Evolutionary conservation across 2,797 vertebrate species (phyloP).

Genomic region (Coendou prehensilis): DNA sequence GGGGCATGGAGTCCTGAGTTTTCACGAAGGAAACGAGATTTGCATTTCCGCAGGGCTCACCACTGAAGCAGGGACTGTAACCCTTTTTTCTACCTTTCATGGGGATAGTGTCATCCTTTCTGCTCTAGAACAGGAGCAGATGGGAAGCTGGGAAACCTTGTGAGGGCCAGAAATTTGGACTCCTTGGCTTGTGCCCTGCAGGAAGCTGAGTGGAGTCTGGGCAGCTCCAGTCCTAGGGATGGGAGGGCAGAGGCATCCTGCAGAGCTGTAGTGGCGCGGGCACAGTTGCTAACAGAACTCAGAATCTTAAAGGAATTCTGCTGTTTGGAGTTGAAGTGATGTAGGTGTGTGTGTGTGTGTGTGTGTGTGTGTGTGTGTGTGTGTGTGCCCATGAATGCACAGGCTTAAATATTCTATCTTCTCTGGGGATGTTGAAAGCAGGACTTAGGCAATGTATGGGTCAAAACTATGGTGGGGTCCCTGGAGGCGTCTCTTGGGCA

Average conservation of each 20-base stretch:
- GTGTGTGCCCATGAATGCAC: fast-evolving
- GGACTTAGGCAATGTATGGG: background rate
- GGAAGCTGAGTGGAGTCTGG: background rate
- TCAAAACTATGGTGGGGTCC: too few relatives aligned
- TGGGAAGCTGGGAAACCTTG: background rate
- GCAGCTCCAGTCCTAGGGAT: background rate
- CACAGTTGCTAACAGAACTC: background rate
- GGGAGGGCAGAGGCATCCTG: background rate
- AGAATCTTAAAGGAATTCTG: background rate
- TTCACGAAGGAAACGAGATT: background rate
- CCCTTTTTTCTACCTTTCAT: background rate
- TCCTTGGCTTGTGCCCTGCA: background rate
- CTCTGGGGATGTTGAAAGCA: background rate
- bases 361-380: background rate
- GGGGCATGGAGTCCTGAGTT: background rate
- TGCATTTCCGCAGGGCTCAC: background rate
- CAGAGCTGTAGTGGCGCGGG: background rate
- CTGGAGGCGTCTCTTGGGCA: background rate
- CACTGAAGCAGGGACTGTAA: background rate
- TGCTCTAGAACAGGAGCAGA: background rate
- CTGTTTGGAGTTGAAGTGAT: background rate
- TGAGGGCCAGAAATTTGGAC: background rate
- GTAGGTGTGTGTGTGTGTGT: background rate
- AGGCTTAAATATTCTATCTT: background rate
- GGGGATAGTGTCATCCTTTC: background rate